Conservation (phyloP, 2,113 vertebrate genomes). For the Pavo muticus region DNA sequence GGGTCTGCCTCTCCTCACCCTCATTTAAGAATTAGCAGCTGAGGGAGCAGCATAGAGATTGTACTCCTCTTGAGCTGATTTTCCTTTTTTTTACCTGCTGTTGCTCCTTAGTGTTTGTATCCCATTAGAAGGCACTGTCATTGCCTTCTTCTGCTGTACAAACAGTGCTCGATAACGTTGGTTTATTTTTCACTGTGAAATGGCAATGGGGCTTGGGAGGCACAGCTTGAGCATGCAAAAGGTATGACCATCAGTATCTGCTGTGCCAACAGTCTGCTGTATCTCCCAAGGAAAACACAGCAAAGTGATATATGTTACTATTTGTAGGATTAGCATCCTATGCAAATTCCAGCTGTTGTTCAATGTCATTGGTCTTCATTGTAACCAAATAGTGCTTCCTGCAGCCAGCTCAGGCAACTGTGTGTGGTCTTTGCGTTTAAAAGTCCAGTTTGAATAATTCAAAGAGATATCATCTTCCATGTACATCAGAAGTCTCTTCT, state of each 20-base stretch:
- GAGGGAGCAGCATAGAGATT: no score
- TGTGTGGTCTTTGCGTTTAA: neutral
- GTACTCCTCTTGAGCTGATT: no score
- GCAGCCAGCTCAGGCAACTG: neutral
- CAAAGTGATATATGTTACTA: neutral
- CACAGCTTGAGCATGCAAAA: constrained; percentile 6
- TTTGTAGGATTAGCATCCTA: constrained; percentile 4
- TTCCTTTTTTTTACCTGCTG: no score
- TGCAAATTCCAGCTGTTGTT: constrained; percentile 46
- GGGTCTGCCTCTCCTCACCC: no score
- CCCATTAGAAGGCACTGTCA: no score
- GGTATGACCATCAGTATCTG: neutral
- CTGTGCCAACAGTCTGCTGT: constrained; percentile 11
- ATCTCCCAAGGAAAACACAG: neutral
- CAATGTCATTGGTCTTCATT: neutral
- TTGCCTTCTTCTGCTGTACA: no score
- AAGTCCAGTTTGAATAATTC: neutral
- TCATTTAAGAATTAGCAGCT: no score
- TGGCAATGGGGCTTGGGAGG: constrained; percentile 15
- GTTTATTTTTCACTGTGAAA: constrained; percentile 12
- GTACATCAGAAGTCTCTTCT: neutral
- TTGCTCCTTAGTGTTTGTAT: no score
- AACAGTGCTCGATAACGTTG: neutral
- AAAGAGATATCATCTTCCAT: fast-evolving
- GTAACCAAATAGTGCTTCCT: neutral